Evolutionary conservation across 2,113 vertebrate species (phyloP).

Genomic region (Rhipidura dahli): DNA sequence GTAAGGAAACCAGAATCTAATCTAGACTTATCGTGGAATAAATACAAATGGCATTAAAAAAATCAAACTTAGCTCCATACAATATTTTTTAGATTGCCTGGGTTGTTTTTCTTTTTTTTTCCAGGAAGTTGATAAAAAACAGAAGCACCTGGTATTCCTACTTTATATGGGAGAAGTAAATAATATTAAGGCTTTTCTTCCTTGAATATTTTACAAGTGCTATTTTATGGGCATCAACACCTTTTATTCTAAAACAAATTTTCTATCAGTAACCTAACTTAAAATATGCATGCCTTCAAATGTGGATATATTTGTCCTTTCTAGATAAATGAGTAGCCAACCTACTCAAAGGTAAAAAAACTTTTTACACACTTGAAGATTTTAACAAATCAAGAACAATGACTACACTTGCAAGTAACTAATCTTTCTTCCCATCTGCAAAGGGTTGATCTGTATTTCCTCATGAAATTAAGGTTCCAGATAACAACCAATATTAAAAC

Average conservation of each 20-base stretch:
- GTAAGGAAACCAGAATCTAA: background rate
- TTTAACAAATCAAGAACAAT: background rate
- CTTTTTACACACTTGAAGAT: accelerated
- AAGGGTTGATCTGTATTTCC: background rate
- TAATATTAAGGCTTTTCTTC: background rate
- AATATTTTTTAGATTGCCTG: background rate
- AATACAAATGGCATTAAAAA: background rate
- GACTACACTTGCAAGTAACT: background rate
- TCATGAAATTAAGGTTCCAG: background rate
- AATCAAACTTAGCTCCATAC: background rate
- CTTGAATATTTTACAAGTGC: background rate
- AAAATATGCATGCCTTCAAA: background rate
- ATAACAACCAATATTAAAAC: background rate
- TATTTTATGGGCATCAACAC: background rate
- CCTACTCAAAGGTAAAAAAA: background rate
- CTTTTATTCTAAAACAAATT: background rate
- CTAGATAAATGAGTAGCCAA: background rate
- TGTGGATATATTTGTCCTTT: background rate
- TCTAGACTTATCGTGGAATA: background rate
- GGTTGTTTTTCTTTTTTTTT: background rate
- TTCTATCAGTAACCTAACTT: background rate
- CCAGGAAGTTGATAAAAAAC: background rate
- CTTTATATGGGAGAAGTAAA: background rate
- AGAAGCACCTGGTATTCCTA: background rate
- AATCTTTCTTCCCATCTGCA: background rate